Evolutionary conservation across 2,797 vertebrate species (phyloP).

Genomic region (Pseudomugil gertrudae): DNA sequence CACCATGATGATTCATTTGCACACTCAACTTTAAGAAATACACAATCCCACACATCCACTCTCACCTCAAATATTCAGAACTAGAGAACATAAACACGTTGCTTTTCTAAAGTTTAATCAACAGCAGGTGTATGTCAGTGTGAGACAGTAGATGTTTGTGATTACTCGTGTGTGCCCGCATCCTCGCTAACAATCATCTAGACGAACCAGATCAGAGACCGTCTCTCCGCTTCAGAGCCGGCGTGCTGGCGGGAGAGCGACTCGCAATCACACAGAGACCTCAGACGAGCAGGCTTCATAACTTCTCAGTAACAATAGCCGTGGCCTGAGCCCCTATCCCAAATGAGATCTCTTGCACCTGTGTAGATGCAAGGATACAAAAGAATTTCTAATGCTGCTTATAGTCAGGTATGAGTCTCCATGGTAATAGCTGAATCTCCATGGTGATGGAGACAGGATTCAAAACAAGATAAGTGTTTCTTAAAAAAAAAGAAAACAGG

Average conservation of each 20-base stretch:
- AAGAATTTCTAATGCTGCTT: slow-evolving; percentile 37
- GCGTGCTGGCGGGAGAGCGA: slow-evolving; percentile 34
- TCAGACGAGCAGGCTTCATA: slow-evolving; percentile 70
- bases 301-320: slow-evolving; percentile 51
- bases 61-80: slow-evolving; percentile 44
- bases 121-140: slow-evolving; percentile 40
- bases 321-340: slow-evolving; percentile 47
- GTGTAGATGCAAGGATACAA: slow-evolving; percentile 52
- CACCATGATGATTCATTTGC: slow-evolving; percentile 42
- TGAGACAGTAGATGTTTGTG: slow-evolving; percentile 40
- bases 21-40: slow-evolving; percentile 34
- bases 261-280: slow-evolving; percentile 53
- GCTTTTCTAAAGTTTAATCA: slow-evolving; percentile 60
- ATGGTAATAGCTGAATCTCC: slow-evolving; percentile 43
- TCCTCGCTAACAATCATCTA: slow-evolving; percentile 62
- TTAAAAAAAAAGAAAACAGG: slow-evolving; percentile 1
- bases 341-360: slow-evolving; percentile 64
- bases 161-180: slow-evolving; percentile 42
- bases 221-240: slow-evolving; percentile 49
- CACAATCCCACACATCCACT: slow-evolving; percentile 11
- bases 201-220: slow-evolving; percentile 67
- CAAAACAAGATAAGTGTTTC: slow-evolving; percentile 27
- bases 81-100: slow-evolving; percentile 42
- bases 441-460: slow-evolving; percentile 50
- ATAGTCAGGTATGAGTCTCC: slow-evolving; percentile 43